Evolutionary conservation across 2,113 vertebrate species (phyloP).

Genomic region (Rhodinocichla rosea): DNA sequence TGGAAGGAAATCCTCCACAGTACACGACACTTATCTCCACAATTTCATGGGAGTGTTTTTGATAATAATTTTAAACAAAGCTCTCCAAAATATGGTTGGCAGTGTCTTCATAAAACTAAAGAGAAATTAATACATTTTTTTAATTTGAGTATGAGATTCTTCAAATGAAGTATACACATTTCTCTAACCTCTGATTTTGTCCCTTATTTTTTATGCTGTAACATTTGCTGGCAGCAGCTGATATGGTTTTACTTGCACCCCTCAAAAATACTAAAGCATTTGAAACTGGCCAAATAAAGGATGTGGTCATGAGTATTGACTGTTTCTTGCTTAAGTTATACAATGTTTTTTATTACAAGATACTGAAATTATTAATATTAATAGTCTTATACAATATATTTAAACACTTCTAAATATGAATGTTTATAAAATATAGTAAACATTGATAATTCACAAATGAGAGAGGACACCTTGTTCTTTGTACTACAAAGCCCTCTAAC

Average conservation of each 20-base stretch:
- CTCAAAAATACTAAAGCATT: neutral
- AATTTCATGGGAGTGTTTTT: neutral
- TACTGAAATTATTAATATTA: neutral
- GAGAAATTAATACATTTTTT: neutral
- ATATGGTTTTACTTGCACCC: neutral
- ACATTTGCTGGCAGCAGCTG: neutral
- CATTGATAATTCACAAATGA: neutral
- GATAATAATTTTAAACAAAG: neutral
- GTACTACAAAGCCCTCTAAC: neutral
- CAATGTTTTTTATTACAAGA: neutral
- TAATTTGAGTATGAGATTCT: neutral
- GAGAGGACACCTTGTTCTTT: neutral
- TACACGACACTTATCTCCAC: neutral
- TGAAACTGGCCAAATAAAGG: neutral
- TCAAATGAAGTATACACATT: neutral
- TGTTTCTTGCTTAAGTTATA: neutral
- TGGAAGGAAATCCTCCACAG: neutral
- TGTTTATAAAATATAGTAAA: neutral
- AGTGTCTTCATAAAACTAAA: neutral
- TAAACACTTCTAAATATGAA: neutral
- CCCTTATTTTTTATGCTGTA: neutral
- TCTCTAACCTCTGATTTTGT: neutral
- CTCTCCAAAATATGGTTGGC: neutral
- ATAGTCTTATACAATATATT: neutral
- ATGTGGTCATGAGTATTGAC: neutral